phyloP scores from a whole-genome alignment of 37 sponge, comb jelly and placozoan genomes.

The Tethya wilhelma region DNA sequence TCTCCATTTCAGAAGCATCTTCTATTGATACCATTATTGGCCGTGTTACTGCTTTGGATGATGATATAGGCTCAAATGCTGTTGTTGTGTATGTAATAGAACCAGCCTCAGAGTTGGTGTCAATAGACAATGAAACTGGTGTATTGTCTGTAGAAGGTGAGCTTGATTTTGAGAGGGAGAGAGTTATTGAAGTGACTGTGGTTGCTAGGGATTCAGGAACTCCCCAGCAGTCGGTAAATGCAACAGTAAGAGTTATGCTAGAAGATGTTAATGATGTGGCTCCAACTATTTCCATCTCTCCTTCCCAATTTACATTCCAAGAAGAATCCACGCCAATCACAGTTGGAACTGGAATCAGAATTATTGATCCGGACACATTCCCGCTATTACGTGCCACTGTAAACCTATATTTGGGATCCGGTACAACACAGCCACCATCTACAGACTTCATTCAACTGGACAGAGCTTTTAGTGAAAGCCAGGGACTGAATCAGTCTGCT shows the following conservation, averaged over 20 bases:
- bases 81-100: constrained; percentile 25
- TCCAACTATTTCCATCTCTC: constrained; percentile 7
- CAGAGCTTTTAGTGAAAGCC: constrained; percentile 16
- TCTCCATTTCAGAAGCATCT: constrained; percentile 40
- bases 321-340: constrained; percentile 41
- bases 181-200: constrained; percentile 7
- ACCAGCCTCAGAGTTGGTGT: constrained; percentile 14
- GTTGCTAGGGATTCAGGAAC: constrained; percentile 58
- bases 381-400: constrained; percentile 29
- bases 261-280: constrained; percentile 28
- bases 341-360: constrained; percentile 32
- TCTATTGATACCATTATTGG: constrained; percentile 36
- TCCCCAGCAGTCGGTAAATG: constrained; percentile 26
- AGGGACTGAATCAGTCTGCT: constrained; percentile 14
- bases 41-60: constrained; percentile 41
- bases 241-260: constrained; percentile 31
- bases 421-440: constrained; percentile 5
- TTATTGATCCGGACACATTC: constrained; percentile 54
- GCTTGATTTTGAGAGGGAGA: constrained; percentile 42
- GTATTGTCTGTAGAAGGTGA: constrained; percentile 4
- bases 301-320: constrained; percentile 29
- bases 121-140: constrained; percentile 46
- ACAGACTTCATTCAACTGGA: constrained; percentile 41
- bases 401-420: constrained; percentile 17
- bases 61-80: constrained; percentile 48